Conservation (phyloP, 2,888 invertebrate species). For the Sphaeridia pumilis region DNA sequence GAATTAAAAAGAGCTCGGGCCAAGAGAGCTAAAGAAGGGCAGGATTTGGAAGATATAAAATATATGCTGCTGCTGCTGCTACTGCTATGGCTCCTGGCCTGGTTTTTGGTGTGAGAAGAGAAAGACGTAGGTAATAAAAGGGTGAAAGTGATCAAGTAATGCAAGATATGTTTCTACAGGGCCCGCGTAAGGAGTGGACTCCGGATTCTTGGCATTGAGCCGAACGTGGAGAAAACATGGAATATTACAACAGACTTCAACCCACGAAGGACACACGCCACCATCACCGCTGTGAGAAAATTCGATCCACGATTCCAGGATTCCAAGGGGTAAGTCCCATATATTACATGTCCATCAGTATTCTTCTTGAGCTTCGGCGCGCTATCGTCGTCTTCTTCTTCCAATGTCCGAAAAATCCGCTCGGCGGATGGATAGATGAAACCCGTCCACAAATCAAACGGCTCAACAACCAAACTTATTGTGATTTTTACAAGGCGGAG, state of each 20-base stretch:
- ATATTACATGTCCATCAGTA: neutral
- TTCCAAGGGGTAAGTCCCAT: conserved; percentile 27
- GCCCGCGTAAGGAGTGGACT: conserved; percentile 82
- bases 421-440: too few relatives aligned
- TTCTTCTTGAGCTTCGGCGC: too few relatives aligned
- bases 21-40: too few relatives aligned
- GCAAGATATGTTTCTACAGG: conserved; percentile 44
- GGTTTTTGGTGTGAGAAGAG: neutral
- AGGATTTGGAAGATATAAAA: too few relatives aligned
- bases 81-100: too few relatives aligned
- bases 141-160: conserved; percentile 2
- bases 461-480: too few relatives aligned
- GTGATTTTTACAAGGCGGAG: too few relatives aligned
- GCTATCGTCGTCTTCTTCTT: too few relatives aligned
- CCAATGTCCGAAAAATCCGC: too few relatives aligned
- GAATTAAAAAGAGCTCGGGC: too few relatives aligned
- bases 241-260: conserved; percentile 76
- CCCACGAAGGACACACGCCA: conserved; percentile 73
- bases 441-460: too few relatives aligned
- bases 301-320: conserved; percentile 35
- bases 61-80: too few relatives aligned
- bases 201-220: conserved; percentile 68
- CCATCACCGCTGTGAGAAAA: conserved; percentile 69
- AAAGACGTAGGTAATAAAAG: conserved; percentile 1
- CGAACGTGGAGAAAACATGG: conserved; percentile 62